A percentile compares a stretch with the other conserved stretches of the same genome.
These are phyloP conservation scores for Aviceda subcristata DNA, from an alignment of 2,113 vertebrate species.

Conservation along the genomic window DNA sequence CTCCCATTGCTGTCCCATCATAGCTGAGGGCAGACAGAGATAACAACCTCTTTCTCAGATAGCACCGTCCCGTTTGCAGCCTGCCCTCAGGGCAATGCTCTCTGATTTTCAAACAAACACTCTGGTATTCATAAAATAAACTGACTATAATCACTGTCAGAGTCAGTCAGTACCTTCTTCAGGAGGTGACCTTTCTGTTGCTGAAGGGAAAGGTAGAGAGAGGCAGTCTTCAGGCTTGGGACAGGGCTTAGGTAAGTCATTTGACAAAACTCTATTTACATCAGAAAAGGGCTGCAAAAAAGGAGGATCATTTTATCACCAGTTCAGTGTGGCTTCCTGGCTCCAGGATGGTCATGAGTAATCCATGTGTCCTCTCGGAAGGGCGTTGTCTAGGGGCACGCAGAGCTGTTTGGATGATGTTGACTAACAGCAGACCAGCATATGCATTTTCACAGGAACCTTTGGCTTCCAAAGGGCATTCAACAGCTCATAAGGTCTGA, in stretches of 20 bases:
- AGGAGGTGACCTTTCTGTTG: neutral
- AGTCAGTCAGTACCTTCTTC: neutral
- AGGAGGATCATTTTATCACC: neutral
- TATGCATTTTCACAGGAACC: neutral
- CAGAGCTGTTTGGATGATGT: neutral
- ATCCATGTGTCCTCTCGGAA: neutral
- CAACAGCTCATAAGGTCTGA: conserved; percentile 28
- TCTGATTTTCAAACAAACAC: neutral
- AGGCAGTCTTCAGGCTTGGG: neutral
- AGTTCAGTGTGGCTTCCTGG: neutral
- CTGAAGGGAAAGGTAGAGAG: neutral
- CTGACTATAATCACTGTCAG: neutral
- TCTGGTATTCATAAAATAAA: neutral
- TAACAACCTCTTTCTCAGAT: neutral
- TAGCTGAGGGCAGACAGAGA: neutral
- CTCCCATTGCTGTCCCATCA: neutral
- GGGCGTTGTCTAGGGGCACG: neutral
- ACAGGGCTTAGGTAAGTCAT: neutral
- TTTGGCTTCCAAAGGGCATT: conserved; percentile 15
- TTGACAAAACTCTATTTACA: neutral
- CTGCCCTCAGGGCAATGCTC: neutral
- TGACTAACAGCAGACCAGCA: neutral
- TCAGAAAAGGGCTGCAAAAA: neutral
- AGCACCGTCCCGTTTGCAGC: neutral
- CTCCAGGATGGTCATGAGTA: neutral